phyloP scores from a whole-genome alignment of 2,888 invertebrate genomes.

The Apotomis betuletana region DNA sequence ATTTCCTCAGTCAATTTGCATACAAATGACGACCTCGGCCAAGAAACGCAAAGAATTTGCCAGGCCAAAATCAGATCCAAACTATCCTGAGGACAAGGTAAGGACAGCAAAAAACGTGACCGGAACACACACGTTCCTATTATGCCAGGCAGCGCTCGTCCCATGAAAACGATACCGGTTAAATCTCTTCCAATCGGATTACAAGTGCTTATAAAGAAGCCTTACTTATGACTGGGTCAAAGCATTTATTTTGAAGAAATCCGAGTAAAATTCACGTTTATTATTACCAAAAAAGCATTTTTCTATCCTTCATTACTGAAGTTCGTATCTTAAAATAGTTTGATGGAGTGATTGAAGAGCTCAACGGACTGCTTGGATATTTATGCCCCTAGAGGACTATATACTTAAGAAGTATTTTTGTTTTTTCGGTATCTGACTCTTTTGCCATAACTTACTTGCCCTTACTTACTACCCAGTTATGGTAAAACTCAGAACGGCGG shows the following conservation, averaged over 20 bases:
- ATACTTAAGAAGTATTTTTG: too few relatives aligned
- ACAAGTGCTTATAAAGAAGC: slow-evolving; percentile 58
- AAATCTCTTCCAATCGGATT: slow-evolving; percentile 66
- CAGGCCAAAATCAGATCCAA: slow-evolving; percentile 30
- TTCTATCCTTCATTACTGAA: too few relatives aligned
- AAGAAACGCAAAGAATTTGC: slow-evolving; percentile 15
- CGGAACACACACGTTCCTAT: slow-evolving; percentile 29
- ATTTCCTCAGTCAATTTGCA: slow-evolving; percentile 61
- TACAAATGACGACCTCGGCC: slow-evolving; percentile 50
- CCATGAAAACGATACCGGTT: slow-evolving; percentile 37
- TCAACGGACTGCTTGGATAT: too few relatives aligned
- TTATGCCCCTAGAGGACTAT: too few relatives aligned
- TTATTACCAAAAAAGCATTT: not conserved
- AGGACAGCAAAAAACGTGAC: slow-evolving; percentile 34
- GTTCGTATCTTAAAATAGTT: too few relatives aligned
- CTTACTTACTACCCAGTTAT: too few relatives aligned
- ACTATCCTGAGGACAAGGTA: slow-evolving; percentile 31
- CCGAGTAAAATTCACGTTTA: not conserved
- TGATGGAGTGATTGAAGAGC: too few relatives aligned
- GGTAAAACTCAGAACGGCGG: too few relatives aligned
- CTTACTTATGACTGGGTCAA: slow-evolving; percentile 63
- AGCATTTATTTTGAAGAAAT: slow-evolving; percentile 54
- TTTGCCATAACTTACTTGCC: too few relatives aligned
- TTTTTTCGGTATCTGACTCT: too few relatives aligned
- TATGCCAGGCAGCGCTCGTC: slow-evolving; percentile 19